Percentiles rank a stretch among this genome's conserved stretches.
Evolutionary conservation across 37 sponge, comb jelly and placozoan genomes (phyloP).

Genomic region (Hexactinellida sp.): DNA sequence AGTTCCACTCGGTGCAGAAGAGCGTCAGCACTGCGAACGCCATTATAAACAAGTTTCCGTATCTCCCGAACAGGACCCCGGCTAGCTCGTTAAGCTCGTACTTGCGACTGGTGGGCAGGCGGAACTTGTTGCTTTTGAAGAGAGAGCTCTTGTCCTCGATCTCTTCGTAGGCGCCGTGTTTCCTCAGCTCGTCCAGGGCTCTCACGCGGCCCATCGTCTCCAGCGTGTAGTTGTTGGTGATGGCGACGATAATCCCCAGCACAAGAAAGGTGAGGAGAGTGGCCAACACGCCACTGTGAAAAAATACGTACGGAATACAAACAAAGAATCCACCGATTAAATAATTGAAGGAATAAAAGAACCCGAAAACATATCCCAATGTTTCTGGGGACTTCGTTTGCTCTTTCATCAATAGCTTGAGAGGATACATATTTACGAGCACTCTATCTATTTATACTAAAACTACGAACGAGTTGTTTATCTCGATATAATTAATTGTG

Average conservation of each 20-base stretch:
- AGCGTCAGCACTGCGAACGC: neutral
- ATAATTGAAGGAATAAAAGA: constrained; percentile 3
- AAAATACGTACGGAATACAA: neutral
- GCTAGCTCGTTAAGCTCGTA: constrained; percentile 16
- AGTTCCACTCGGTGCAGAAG: constrained; percentile 1
- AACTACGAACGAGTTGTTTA: neutral
- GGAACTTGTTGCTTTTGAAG: neutral
- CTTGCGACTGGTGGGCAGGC: neutral
- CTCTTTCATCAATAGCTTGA: neutral
- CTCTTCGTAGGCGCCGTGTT: neutral
- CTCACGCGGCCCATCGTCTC: neutral
- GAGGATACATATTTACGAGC: neutral
- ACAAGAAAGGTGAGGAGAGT: neutral
- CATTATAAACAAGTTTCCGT: neutral
- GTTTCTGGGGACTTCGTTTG: neutral
- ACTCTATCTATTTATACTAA: neutral
- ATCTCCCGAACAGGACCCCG: neutral
- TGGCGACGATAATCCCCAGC: neutral
- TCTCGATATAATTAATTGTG: neutral
- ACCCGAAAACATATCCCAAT: neutral
- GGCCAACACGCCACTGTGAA: neutral
- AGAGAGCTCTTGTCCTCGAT: neutral
- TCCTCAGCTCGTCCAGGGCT: neutral
- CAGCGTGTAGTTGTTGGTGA: neutral
- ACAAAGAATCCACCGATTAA: neutral